A percentile compares a stretch with the other conserved stretches of the same genome.
These are phyloP conservation scores for Andrena flavipes DNA, from an alignment of 2,888 invertebrate genomes.

Conservation along the genomic window DNA sequence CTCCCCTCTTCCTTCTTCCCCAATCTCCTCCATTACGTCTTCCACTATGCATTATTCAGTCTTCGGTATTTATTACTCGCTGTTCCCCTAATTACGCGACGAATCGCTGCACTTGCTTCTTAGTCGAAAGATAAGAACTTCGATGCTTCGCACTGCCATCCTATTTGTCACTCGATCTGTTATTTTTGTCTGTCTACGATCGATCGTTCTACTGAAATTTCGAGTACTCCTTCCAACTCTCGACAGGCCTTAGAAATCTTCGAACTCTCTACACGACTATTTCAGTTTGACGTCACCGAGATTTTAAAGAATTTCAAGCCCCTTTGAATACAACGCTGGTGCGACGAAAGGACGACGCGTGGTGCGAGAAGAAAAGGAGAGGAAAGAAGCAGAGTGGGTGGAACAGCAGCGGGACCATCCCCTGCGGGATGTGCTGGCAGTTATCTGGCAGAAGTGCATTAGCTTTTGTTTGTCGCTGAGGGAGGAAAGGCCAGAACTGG, in stretches of 20 bases:
- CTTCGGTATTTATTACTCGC: slow-evolving; percentile 45
- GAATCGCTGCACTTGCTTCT: slow-evolving; percentile 18
- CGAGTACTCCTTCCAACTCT: not conserved
- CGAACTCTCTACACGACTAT: not conserved
- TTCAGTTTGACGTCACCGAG: not conserved
- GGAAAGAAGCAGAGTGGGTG: slow-evolving; percentile 16
- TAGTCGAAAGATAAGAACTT: slow-evolving; percentile 39
- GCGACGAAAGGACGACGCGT: not conserved
- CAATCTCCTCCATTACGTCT: slow-evolving; percentile 48
- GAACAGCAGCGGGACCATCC: slow-evolving; percentile 46
- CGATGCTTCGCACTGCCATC: not conserved
- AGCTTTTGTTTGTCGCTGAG: slow-evolving; percentile 73
- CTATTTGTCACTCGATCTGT: not conserved
- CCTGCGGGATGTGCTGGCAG: slow-evolving; percentile 56
- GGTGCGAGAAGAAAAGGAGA: not conserved
- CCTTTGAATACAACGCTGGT: not conserved
- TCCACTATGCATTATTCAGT: slow-evolving; percentile 59
- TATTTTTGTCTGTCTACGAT: not conserved
- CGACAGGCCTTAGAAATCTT: not conserved
- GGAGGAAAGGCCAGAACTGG: slow-evolving; percentile 60
- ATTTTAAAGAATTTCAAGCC: not conserved
- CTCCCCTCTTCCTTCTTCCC: slow-evolving; percentile 22
- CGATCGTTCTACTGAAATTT: not conserved
- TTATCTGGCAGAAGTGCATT: slow-evolving; percentile 76
- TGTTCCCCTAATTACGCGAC: slow-evolving; percentile 40